Evolutionary conservation across 2,797 vertebrate species (phyloP), one percentile per base, ranked within the genome.

Genomic region (Alosa sapidissima): DNA sequence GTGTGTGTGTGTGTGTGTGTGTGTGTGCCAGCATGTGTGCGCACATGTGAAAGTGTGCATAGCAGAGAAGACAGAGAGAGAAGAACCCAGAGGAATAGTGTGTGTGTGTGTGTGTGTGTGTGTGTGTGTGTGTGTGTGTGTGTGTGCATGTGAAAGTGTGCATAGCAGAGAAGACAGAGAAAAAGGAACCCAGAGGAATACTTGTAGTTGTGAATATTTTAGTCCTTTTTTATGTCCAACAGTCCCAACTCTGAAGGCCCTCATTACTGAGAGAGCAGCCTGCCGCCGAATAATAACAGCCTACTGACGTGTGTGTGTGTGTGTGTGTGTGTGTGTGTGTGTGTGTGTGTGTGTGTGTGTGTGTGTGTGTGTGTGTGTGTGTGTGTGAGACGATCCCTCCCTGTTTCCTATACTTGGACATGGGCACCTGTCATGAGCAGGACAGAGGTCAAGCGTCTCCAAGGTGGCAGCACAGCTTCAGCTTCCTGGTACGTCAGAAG

Each of bases 321-420:
- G 62, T 33, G 24, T 33, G 62, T 68, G 62, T 68, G 62, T 68
- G 62, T 14, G 62, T 68, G 62, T 68, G 62, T 68, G 24, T 72
- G 13, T 62, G 58, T 6, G n/a, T n/a, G 21, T 62, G 21, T 5
- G 58, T 68, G 62, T 68, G 62, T 68, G 62, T 33, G 24, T 33
- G 62, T 68, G 62, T 68, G 62, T 68, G 62, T 14, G 62, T 68
- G 62, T 68, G 62, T 68, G 24, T 72, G 13, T 62, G 58, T 6
- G n/a, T n/a, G 21, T 62, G 21, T 5, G 58, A 2, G 41, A 4
- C 8, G 49, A 10, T 51, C 11, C 49, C 49, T 51, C 49, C 49
- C 49, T 51, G 11, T 21, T 58, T 1, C 19, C 55, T 21, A 58
- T 58, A 58, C 55, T 21, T 58, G 19, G 55, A 58, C 55, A 58